Evolutionary conservation across 2,113 vertebrate species (phyloP), one percentile per base, ranked within the genome.

Genomic region (Vulpes lagopus): DNA sequence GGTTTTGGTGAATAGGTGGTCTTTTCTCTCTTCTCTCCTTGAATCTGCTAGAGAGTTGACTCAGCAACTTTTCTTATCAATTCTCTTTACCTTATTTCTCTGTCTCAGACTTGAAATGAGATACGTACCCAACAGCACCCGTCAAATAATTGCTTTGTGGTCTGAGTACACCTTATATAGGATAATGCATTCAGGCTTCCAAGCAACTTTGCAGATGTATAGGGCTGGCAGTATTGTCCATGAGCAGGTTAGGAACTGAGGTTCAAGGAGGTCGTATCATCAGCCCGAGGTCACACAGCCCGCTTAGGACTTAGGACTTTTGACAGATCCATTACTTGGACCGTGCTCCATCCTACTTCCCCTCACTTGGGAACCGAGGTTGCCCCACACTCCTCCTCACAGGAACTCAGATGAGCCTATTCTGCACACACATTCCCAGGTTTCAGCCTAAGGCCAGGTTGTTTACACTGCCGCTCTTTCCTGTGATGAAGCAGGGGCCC

Each of bases 191-290:
- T 84, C 59, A 35, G 22, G 15, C 30, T 38, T 49, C 51, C 15
- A 3, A 53, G 67, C 2, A 53, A 3, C 57, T 71, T 16, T 60
- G 49, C 60, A 83, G n/a, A n/a, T 5, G 7, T 8, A 0, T 1
- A 8, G 81, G 11, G 9, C 9, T 2, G 11, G 27, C 19, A 32
- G 53, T 1, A 19, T 2, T 6, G 5, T n/a, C 10, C 2, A 11
- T 43, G 35, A 83, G 17, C 88, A 82, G 6, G 27, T 65, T 15
- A 57, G 91, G 60, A 62, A 25, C 78, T 73, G 23, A 60, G 51
- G 43, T 57, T 80, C 73, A 8, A 11, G 2, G n/a, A 49, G 23
- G 11, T n/a, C 8, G 38, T 27, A 12, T 65, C 19, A 6, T 19
- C 57, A 65, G 19, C 74, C 51, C 7, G 1, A 5, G 11, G 53